Base-by-base conservation (phyloP, 2,888 invertebrate species). In the Cryptus viduatorius region DNA sequence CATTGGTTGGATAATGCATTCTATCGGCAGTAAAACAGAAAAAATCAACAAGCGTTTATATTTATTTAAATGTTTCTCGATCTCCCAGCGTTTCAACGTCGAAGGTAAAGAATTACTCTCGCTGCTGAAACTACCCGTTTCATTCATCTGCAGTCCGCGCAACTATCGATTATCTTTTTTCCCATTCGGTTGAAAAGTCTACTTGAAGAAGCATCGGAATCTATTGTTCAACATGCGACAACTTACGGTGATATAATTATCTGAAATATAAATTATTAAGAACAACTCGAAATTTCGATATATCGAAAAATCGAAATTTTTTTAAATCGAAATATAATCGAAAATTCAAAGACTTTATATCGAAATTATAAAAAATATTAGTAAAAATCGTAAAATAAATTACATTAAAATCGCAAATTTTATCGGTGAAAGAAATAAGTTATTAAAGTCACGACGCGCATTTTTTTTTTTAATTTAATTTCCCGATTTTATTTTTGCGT, bases 1-100 rank as follows among this genome's bases (percentile, higher is more conserved):
- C 12, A 67, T 19, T 12, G 46, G 24, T 3, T 19, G 24, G 24
- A 16, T 44, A 46, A 67, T 67, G 67, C 10, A 67, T 67, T 46
- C 7, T 8, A 8, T 53, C 8, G 67, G 10, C 4, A 67, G 48
- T 24, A 12, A n/a, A 46, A 12, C 14, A 46, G 29, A 42, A 46
- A 46, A 19, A 67, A 24, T 14, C 24, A 12, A 46, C 67, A 46
- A 46, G 19, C 67, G 44, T 46, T 67, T 48, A 67, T 46, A n/a
- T 67, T 67, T 67, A 67, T 67, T 48, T 29, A 12, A 7, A 67
- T 48, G 42, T 67, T 67, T 67, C 42, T 67, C 5, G 1, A 37
- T 37, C 7, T 16, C 5, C 14, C 1, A 46, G 2, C 4, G 46
- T 48, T 67, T 44, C 24, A 29, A 12, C 19, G 14, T 48, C 46